Conservation (phyloP, 2,888 invertebrate genomes). For the Pyrrhosoma nymphula region DNA sequence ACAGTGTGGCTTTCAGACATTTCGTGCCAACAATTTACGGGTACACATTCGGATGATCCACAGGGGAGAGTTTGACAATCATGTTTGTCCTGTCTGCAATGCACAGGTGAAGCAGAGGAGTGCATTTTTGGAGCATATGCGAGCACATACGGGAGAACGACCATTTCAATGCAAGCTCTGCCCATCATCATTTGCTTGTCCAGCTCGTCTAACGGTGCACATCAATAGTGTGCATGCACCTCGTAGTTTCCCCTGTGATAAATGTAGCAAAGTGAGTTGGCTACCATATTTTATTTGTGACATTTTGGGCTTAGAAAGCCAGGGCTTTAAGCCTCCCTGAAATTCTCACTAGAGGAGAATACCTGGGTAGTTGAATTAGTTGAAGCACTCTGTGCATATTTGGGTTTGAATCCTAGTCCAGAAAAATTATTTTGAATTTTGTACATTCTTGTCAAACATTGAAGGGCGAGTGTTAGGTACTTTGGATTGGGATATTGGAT, state of each 20-base stretch:
- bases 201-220: slow-evolving; percentile 70
- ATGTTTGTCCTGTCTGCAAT: slow-evolving; percentile 74
- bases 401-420: too few species aligned
- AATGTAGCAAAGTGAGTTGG: slow-evolving; percentile 71
- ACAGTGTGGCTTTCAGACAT: slow-evolving; percentile 73
- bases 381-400: too few species aligned
- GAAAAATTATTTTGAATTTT: too few species aligned
- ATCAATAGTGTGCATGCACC: slow-evolving; percentile 71
- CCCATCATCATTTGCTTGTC: slow-evolving; percentile 70
- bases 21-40: slow-evolving; percentile 72
- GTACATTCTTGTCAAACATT: too few species aligned
- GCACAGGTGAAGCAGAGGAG: slow-evolving; percentile 72
- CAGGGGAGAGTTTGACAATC: slow-evolving; percentile 72
- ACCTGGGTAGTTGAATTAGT: too few species aligned
- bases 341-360: too few species aligned
- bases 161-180: slow-evolving; percentile 71
- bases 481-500: too few species aligned
- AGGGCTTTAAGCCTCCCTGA: too few species aligned
- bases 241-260: slow-evolving; percentile 70
- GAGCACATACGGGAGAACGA: slow-evolving; percentile 71
- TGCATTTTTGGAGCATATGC: slow-evolving; percentile 72
- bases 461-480: too few species aligned
- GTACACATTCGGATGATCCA: slow-evolving; percentile 72
- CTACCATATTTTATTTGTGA: too few species aligned
- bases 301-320: too few species aligned